These are phyloP conservation scores for Ips typographus DNA, from an alignment of 1,140 invertebrate species.

Conservation along the genomic window DNA sequence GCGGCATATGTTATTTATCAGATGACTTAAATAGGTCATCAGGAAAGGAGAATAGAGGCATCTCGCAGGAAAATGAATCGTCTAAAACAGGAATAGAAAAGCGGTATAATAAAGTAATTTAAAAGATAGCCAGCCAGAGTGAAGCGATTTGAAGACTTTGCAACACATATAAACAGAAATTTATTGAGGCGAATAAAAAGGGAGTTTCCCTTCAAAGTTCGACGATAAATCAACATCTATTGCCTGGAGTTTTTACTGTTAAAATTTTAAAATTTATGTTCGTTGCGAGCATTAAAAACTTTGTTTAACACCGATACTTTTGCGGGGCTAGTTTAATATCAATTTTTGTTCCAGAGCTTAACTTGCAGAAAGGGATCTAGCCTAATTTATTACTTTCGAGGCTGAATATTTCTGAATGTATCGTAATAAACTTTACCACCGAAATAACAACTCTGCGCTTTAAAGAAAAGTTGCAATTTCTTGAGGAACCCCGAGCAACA, in stretches of 20 bases:
- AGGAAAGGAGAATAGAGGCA: conserved; percentile 3
- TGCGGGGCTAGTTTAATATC: not conserved
- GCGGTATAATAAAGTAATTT: conserved; percentile 12
- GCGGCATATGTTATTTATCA: conserved; percentile 14
- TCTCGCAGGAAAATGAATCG: conserved; percentile 8
- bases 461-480: too few relatives aligned
- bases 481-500: too few relatives aligned
- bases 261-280: conserved; percentile 16
- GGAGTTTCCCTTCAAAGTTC: conserved; percentile 14
- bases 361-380: too few relatives aligned
- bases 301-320: conserved; percentile 11
- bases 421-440: too few relatives aligned
- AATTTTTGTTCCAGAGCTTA: too few relatives aligned
- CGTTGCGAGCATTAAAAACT: conserved; percentile 6
- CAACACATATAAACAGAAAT: conserved; percentile 22
- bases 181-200: conserved; percentile 17
- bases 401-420: too few relatives aligned
- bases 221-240: conserved; percentile 21
- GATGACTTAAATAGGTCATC: conserved; percentile 11
- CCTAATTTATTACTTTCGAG: too few relatives aligned
- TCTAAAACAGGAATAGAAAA: conserved; percentile 20
- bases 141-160: conserved; percentile 16
- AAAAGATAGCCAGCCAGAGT: conserved; percentile 17
- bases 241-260: conserved; percentile 9
- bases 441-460: too few relatives aligned